phyloP scores from a whole-genome alignment of 2,113 vertebrate species.

The Saccopteryx leptura region DNA sequence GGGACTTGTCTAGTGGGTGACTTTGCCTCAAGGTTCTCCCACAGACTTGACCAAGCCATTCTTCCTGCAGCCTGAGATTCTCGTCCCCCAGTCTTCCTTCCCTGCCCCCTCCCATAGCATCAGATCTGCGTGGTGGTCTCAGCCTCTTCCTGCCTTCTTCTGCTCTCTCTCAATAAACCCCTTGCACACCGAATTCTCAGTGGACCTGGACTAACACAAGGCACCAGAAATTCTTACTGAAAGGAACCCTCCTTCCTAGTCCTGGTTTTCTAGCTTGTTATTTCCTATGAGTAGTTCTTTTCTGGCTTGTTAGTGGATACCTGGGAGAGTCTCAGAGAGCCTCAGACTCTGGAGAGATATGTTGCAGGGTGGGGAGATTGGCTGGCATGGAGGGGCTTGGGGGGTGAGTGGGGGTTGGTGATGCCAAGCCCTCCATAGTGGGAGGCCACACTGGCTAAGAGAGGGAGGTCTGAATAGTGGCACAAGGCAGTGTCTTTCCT shows the following conservation, averaged over 20 bases:
- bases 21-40: not conserved
- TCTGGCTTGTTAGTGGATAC: not conserved
- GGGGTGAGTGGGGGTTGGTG: too few relatives aligned
- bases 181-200: not conserved
- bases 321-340: not conserved
- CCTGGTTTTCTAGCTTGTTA: not conserved
- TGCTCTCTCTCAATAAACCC: not conserved
- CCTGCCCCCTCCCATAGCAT: not conserved
- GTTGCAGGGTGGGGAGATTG: not conserved
- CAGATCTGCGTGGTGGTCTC: not conserved
- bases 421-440: fast-evolving
- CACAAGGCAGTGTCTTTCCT: not conserved
- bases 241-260: not conserved
- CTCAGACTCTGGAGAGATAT: not conserved
- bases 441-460: too few relatives aligned
- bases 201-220: too few relatives aligned
- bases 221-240: not conserved
- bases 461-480: not conserved
- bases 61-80: not conserved
- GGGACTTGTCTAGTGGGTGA: fast-evolving
- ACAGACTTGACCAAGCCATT: not conserved
- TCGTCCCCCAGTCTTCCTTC: too few relatives aligned
- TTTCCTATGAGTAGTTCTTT: not conserved
- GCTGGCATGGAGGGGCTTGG: not conserved
- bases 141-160: not conserved